A percentile compares a stretch with the other conserved stretches of the same genome.
Evolutionary conservation across 2,888 invertebrate genomes (phyloP).

Genomic region (Glyphotaelius pellucidus): DNA sequence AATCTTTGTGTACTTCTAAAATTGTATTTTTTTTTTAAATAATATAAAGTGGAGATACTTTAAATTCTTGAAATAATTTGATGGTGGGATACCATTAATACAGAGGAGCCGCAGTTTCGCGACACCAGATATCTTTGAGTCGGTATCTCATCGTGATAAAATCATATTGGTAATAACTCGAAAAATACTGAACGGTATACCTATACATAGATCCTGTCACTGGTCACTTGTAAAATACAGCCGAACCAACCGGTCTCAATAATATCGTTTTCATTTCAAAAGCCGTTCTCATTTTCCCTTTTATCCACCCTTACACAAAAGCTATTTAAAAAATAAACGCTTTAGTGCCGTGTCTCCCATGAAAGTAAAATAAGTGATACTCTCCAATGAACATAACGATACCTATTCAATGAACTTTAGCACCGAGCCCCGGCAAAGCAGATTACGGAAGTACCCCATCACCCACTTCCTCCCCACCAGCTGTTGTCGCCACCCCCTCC

Average conservation of each 20-base stretch:
- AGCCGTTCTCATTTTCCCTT: background rate
- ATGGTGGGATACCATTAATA: no score
- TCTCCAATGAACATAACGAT: background rate
- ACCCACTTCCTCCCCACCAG: background rate
- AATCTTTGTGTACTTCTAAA: no score
- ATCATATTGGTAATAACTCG: no score
- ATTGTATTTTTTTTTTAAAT: no score
- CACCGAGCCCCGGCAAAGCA: background rate
- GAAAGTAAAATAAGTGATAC: background rate
- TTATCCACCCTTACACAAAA: background rate
- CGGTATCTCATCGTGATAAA: no score
- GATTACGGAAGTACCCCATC: background rate
- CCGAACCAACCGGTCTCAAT: background rate
- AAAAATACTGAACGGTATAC: no score
- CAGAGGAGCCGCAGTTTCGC: no score
- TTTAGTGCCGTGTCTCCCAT: background rate
- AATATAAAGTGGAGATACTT: no score
- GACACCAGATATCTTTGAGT: no score
- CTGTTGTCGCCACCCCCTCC: background rate
- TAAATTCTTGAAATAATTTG: no score
- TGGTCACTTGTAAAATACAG: background rate
- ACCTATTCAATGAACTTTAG: background rate
- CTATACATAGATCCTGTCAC: background rate
- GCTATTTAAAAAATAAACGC: background rate
- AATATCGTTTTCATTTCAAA: background rate